Evolutionary conservation across 2,888 invertebrate genomes (phyloP), one percentile per base, ranked within the genome.

Genomic region (Apeira syringaria): DNA sequence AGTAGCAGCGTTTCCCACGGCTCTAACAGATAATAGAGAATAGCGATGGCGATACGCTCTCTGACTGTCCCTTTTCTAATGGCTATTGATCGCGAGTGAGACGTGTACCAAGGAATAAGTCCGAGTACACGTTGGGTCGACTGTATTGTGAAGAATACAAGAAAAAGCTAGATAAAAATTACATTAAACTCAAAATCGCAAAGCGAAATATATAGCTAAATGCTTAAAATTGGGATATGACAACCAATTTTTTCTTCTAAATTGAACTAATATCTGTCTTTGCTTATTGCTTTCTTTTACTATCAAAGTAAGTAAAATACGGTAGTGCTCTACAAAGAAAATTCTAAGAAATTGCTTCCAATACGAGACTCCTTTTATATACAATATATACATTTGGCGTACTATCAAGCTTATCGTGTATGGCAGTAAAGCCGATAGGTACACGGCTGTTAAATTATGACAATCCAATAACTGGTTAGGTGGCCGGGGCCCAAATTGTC

Each of bases 381-480:
- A 30, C 39, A 12, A 26, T 6, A 20, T 7, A 35, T 31, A 31
- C 31, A 40, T 62, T 70, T 71, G 68, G 66, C 67, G 53, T 66
- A 65, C 63, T 64, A 71, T 68, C 64, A 66, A 71, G 74, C 73
- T 74, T 74, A 70, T 65, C 65, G 59, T 54, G 58, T 71, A 24
- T 73, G 72, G 75, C 77, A 72, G 71, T 68, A 70, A 71, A 72
- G 74, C 71, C 74, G 64, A 73, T 75, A 74, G 71, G 68, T 79
- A 76, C 72, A 73, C 50, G 73, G 67, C 60, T 78, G 78, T 75
- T 80, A 80, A 86, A 80, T 86, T 83, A 87, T 85, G 83, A 85
- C 83, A 84, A 83, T 78, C 82, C 85, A 82, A 85, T 88, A 87
- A 80, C 79, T 73, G 75, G 77, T 72, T 83, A 77, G 83, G 80